Conservation (phyloP, 1,140 invertebrate genomes). For the Hypothenemus hampei region DNA sequence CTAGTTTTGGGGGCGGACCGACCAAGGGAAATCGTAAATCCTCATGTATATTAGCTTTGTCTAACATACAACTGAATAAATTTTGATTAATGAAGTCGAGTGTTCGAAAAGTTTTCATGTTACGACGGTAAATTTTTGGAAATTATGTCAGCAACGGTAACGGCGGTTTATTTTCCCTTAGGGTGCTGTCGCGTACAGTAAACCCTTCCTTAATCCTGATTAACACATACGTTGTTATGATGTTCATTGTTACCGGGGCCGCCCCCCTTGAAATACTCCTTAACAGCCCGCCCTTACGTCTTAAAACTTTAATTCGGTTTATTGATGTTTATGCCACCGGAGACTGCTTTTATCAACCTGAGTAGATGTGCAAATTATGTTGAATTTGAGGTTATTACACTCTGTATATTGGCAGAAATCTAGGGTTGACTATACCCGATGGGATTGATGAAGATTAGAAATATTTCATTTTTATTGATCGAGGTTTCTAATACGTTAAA, state of each 20-base stretch:
- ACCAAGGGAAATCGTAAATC: constrained; percentile 36
- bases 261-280: too few relatives aligned
- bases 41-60: constrained; percentile 32
- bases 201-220: constrained; percentile 27
- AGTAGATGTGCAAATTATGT: too few relatives aligned
- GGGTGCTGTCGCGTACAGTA: constrained; percentile 24
- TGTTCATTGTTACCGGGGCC: constrained; percentile 23
- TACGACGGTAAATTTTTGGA: too few relatives aligned
- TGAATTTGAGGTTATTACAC: too few relatives aligned
- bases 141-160: too few relatives aligned
- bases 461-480: too few relatives aligned
- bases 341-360: too few relatives aligned
- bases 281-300: constrained; percentile 11
- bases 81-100: background rate
- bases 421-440: too few relatives aligned
- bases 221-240: constrained; percentile 30
- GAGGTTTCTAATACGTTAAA: too few relatives aligned
- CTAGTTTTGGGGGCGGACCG: too few relatives aligned
- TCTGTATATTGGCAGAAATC: too few relatives aligned
- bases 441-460: too few relatives aligned
- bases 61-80: background rate
- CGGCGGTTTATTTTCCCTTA: constrained; percentile 11
- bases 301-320: constrained; percentile 21
- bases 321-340: constrained; percentile 28
- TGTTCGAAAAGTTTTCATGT: background rate